Evolutionary conservation across 1,140 invertebrate genomes (phyloP).

Genomic region (roundworm (Caenorhabditis elegans)): WBcel235 BX284606.5:8652501-8653000

Average conservation of each 20-base stretch:
- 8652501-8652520: neutral
- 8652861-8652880: slow-evolving; percentile 23
- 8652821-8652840: slow-evolving; percentile 18
- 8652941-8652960: no score
- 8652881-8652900: neutral
- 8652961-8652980: no score
- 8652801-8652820: neutral
- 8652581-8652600: slow-evolving; percentile 27
- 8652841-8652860: neutral
- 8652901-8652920: neutral
- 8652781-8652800: neutral
- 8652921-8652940: neutral
- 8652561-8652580: slow-evolving; percentile 32
- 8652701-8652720: neutral
- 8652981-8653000: no score
- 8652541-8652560: slow-evolving; percentile 26
- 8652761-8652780: neutral
- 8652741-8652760: neutral
- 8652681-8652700: neutral
- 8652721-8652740: neutral
- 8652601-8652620: neutral
- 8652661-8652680: no score
- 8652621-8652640: no score
- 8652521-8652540: slow-evolving; percentile 17
- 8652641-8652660: no score